These are phyloP conservation scores for Orchesella cincta DNA, from an alignment of 1,140 invertebrate species.

Conservation along the genomic window DNA sequence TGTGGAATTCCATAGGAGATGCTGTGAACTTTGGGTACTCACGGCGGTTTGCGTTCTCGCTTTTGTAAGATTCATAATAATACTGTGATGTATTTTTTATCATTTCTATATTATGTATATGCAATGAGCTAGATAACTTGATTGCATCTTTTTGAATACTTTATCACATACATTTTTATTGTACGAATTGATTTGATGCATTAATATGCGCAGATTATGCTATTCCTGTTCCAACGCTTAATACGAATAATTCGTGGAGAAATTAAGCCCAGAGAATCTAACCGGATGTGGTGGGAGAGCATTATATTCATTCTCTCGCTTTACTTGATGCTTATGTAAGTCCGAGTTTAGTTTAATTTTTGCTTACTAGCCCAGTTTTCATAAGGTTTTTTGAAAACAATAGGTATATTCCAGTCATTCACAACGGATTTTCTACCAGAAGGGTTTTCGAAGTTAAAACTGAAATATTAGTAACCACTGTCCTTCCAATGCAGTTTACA, in stretches of 20 bases:
- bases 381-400: background rate
- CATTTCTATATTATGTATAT: background rate
- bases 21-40: background rate
- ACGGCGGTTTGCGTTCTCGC: background rate
- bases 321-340: background rate
- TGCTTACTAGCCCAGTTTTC: background rate
- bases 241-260: background rate
- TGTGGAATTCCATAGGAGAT: background rate
- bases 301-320: background rate
- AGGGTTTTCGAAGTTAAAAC: background rate
- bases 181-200: background rate
- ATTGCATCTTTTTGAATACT: no score
- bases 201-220: background rate
- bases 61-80: background rate
- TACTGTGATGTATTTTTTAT: background rate
- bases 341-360: background rate
- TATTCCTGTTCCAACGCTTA: background rate
- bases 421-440: background rate
- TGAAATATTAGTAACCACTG: background rate
- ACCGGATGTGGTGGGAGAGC: no score
- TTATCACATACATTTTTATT: background rate
- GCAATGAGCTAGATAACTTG: no score
- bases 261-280: background rate
- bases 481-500: background rate
- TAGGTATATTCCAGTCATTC: background rate